Evolutionary conservation across 2,113 vertebrate species (phyloP).

Genomic region (Stomatorhinus ivindoensis): DNA sequence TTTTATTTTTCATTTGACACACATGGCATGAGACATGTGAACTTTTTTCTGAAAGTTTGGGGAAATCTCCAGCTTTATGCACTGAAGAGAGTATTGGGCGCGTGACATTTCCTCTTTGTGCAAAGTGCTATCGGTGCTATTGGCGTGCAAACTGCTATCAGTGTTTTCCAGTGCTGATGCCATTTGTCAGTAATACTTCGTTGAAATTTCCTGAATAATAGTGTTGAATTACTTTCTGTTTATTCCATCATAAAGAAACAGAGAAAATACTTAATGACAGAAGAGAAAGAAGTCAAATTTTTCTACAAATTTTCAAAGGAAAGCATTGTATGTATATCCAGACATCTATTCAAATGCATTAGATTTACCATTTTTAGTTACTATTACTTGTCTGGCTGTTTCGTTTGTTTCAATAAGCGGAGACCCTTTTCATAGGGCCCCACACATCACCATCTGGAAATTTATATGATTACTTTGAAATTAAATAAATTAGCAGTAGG

Average conservation of each 20-base stretch:
- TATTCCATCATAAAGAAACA: not conserved
- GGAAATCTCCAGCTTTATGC: not conserved
- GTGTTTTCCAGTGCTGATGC: not conserved
- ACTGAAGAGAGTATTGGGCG: not conserved
- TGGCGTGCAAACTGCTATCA: not conserved
- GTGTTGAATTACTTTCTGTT: not conserved
- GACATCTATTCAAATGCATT: not conserved
- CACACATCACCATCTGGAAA: not conserved
- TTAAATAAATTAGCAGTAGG: not conserved
- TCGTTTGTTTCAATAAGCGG: not conserved
- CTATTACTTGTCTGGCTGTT: not conserved
- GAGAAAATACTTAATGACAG: not conserved
- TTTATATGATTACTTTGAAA: not conserved
- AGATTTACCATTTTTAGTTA: not conserved
- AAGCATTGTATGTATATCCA: not conserved
- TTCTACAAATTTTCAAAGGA: not conserved
- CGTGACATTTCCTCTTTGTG: not conserved
- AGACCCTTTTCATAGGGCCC: not conserved
- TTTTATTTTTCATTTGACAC: constrained; percentile 4
- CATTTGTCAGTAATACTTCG: not conserved
- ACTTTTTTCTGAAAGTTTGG: constrained; percentile 3
- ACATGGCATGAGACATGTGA: not conserved
- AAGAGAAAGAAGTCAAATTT: not conserved
- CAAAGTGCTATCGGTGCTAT: not conserved
- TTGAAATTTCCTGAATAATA: not conserved